phyloP scores from a whole-genome alignment of 2,797 vertebrate genomes.

The Molossus alvarezi region DNA sequence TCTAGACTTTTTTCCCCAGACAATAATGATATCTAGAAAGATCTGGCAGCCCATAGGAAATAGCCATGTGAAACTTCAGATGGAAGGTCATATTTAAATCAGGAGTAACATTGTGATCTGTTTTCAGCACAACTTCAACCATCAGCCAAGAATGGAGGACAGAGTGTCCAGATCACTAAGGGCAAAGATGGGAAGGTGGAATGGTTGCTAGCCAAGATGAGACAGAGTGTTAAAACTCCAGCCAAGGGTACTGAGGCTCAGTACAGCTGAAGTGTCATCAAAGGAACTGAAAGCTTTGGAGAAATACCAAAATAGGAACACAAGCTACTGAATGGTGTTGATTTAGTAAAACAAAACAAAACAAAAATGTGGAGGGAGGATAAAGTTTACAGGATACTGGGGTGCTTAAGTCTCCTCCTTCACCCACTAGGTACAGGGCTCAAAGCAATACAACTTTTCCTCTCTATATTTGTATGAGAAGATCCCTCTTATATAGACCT shows the following conservation, averaged over 20 bases:
- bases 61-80: constrained; percentile 6
- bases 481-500: not conserved
- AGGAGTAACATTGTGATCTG: not conserved
- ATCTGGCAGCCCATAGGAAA: not conserved
- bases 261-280: not conserved
- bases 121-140: not conserved
- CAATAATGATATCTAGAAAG: not conserved
- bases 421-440: not conserved
- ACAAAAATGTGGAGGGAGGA: not conserved
- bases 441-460: constrained; percentile 6
- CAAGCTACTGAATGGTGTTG: not conserved
- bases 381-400: constrained; percentile 4
- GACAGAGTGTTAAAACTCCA: not conserved
- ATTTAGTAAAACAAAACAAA: not conserved
- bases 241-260: not conserved
- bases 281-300: not conserved
- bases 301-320: not conserved
- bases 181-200: not conserved
- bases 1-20: not conserved
- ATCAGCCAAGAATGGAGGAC: constrained; percentile 16
- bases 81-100: not conserved
- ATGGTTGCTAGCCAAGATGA: not conserved
- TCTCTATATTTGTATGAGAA: not conserved
- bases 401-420: not conserved
- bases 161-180: not conserved